Conservation (phyloP, 2,797 vertebrate species). For the Pachyuromys duprasi region DNA sequence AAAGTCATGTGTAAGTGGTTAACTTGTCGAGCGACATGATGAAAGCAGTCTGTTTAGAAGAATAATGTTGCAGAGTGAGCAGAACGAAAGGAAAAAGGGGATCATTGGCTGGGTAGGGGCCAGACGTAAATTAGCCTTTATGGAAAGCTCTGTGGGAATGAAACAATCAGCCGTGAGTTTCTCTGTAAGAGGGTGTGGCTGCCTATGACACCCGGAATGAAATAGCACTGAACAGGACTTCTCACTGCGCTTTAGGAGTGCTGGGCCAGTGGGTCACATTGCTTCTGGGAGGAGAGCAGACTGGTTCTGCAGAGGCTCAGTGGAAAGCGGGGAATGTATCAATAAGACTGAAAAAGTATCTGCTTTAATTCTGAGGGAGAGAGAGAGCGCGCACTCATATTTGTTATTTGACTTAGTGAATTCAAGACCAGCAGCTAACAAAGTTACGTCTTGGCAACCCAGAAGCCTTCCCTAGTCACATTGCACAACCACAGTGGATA, state of each 20-base stretch:
- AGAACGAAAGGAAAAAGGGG: neutral
- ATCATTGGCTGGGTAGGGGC: neutral
- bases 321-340: neutral
- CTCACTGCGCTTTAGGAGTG: neutral
- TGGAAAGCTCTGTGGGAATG: neutral
- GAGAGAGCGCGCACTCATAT: neutral
- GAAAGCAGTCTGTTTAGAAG: neutral
- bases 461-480: neutral
- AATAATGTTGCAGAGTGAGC: neutral
- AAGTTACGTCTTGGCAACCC: neutral
- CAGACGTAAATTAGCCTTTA: neutral
- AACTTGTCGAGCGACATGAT: neutral
- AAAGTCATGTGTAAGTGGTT: neutral
- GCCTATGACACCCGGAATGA: neutral
- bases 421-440: slow-evolving; percentile 20
- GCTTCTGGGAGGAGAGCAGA: neutral
- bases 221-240: neutral
- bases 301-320: neutral
- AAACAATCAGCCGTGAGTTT: slow-evolving; percentile 12
- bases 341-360: neutral
- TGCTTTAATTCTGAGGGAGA: neutral
- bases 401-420: neutral
- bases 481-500: neutral
- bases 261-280: neutral
- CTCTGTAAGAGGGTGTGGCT: neutral